Percentiles rank a stretch among this genome's conserved stretches.
phyloP scores from a whole-genome alignment of 2,888 invertebrate species.

The Parnassius smintheus region DNA sequence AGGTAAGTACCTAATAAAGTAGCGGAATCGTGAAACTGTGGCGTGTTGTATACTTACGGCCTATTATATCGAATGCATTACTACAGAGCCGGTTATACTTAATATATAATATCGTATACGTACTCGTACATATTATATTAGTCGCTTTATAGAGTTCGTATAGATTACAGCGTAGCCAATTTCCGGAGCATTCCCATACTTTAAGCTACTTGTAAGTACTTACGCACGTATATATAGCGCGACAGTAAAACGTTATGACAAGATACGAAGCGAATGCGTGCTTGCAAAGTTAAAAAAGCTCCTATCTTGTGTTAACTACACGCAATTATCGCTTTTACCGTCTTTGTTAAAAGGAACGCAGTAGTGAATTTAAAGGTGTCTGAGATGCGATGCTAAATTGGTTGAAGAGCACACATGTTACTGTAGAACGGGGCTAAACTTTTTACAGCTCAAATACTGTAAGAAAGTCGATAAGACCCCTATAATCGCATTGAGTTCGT shows the following conservation, averaged over 20 bases:
- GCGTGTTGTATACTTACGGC: slow-evolving; percentile 9
- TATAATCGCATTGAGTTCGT: slow-evolving; percentile 57
- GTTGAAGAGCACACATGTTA: slow-evolving; percentile 56
- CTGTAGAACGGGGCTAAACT: slow-evolving; percentile 60
- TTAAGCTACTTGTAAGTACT: slow-evolving; percentile 44
- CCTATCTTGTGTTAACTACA: slow-evolving; percentile 20
- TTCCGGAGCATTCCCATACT: slow-evolving; percentile 57
- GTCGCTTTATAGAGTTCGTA: slow-evolving; percentile 40
- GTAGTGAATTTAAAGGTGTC: slow-evolving; percentile 15
- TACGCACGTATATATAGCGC: slow-evolving; percentile 43
- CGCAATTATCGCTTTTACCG: slow-evolving; percentile 35
- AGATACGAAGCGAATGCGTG: slow-evolving; percentile 64
- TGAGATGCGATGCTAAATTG: slow-evolving; percentile 35
- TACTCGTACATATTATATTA: slow-evolving; percentile 9
- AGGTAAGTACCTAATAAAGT: slow-evolving; percentile 3
- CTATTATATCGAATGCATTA: slow-evolving; percentile 19
- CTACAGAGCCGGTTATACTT: slow-evolving; percentile 5
- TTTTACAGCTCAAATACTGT: slow-evolving; percentile 71
- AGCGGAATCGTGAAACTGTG: neutral
- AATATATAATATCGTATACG: slow-evolving; percentile 12
- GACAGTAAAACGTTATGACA: slow-evolving; percentile 73
- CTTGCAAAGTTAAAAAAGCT: slow-evolving; percentile 38
- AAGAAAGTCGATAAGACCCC: slow-evolving; percentile 67
- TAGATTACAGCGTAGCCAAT: slow-evolving; percentile 62
- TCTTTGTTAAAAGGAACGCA: slow-evolving; percentile 27